Evolutionary conservation across 2,797 vertebrate species (phyloP), one percentile per base, ranked within the genome.

Genomic region (Echiichthys vipera): DNA sequence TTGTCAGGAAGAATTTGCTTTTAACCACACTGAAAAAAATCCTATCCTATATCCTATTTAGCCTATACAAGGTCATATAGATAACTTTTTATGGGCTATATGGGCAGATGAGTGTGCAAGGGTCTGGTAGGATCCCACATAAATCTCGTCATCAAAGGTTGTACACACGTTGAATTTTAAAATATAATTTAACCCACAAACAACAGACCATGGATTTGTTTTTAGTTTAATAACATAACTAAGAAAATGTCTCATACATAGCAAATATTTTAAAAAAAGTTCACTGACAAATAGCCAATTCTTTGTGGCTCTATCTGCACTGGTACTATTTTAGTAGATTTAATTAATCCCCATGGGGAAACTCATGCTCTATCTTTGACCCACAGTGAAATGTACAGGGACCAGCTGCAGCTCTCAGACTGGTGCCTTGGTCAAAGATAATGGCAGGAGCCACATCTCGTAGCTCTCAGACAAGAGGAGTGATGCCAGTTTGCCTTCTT

Each of bases 261-360:
- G 50, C 67, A 65, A 53, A 50, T 12, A 6, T 25, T 43, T 72
- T 32, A 46, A 66, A 65, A 46, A 69, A 76, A 73, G 61, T 80
- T 78, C 61, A 65, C 27, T 36, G 50, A 54, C 37, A 68, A 50
- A 39, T n/a, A 30, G 18, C 58, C 53, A 18, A 18, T 63, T 71
- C 24, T 50, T 49, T 42, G 51, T 51, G 53, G 22, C 55, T 37
- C 24, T 55, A 13, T 68, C 50, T 63, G 43, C 71, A 59, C 30
- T 6, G 7, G 25, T 14, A 20, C 55, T n/a, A 29, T 49, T 69
- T 69, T 75, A 67, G 46, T 58, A 29, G 8, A 65, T 40, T 67
- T 85, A 83, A 90, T 90, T 74, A 84, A 77, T 85, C 67, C 72
- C 57, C 15, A 15, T 72, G 83, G 78, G 54, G 24, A 56, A 67